Evolutionary conservation across 2,888 invertebrate species (phyloP).

Genomic region (Adelognathus sp.): DNA sequence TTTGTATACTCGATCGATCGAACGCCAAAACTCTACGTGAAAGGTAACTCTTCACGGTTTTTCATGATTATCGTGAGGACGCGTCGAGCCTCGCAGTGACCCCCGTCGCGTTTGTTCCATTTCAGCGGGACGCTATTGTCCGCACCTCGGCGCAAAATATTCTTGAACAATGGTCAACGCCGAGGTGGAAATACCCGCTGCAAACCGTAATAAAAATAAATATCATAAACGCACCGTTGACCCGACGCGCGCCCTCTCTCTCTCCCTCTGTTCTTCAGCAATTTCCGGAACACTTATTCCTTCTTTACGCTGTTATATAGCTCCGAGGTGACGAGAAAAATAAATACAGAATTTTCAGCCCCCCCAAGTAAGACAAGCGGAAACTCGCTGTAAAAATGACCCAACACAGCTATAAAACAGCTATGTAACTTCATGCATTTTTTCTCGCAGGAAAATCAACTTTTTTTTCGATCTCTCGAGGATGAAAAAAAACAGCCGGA

Average conservation of each 20-base stretch:
- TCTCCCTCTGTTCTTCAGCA: too few relatives aligned
- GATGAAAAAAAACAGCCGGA: too few relatives aligned
- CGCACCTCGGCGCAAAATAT: background rate
- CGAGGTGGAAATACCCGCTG: background rate
- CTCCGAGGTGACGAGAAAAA: background rate
- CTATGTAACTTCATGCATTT: background rate
- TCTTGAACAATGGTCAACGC: background rate
- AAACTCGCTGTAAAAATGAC: background rate
- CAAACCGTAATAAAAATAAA: conserved; percentile 27
- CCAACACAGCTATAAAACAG: background rate
- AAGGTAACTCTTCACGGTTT: background rate
- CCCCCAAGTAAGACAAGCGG: background rate
- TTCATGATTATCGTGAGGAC: conserved; percentile 4
- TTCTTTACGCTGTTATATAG: background rate
- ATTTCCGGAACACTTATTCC: background rate
- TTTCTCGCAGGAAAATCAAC: background rate
- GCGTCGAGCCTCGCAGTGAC: background rate
- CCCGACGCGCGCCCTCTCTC: background rate
- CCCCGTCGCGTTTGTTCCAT: background rate
- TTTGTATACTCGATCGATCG: background rate
- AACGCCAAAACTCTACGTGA: background rate
- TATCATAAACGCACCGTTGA: conserved; percentile 1
- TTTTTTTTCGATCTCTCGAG: background rate
- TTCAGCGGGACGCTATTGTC: conserved; percentile 1
- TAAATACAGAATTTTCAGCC: background rate